A percentile compares a stretch with the other conserved stretches of the same genome.
Conservation (phyloP, 2,888 invertebrate genomes). For the Hipparchia sbordonii region DNA sequence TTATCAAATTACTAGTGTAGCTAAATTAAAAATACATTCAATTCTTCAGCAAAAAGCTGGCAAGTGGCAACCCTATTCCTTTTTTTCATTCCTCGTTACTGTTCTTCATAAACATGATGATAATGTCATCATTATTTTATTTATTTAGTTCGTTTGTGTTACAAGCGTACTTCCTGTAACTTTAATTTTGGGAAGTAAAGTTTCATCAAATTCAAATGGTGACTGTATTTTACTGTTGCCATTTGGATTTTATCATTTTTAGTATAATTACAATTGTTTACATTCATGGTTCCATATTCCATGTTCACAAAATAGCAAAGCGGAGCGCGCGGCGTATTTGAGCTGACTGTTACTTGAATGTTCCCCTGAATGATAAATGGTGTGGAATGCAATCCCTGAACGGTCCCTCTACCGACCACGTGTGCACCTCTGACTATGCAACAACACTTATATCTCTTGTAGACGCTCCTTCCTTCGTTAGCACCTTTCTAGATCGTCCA, state of each 20-base stretch:
- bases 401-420: constrained; percentile 61
- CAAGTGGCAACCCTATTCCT: constrained; percentile 9
- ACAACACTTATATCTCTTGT: constrained; percentile 67
- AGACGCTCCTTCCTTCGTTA: constrained; percentile 82
- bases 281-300: constrained; percentile 32
- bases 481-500: constrained; percentile 82
- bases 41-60: background rate
- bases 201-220: no score
- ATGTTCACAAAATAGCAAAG: constrained; percentile 48
- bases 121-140: no score
- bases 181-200: no score
- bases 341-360: constrained; percentile 66
- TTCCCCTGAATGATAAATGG: constrained; percentile 69
- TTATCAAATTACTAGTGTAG: no score
- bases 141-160: no score
- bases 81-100: background rate
- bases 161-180: no score
- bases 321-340: constrained; percentile 73
- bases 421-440: constrained; percentile 76
- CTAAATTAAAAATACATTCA: background rate
- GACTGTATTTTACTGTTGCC: no score
- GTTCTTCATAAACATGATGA: background rate
- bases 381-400: constrained; percentile 74
- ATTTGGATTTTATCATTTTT: background rate
- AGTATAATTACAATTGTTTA: background rate